Conservation (phyloP, 2,113 vertebrate species). For the Cyprinodon brontotheroides region DNA sequence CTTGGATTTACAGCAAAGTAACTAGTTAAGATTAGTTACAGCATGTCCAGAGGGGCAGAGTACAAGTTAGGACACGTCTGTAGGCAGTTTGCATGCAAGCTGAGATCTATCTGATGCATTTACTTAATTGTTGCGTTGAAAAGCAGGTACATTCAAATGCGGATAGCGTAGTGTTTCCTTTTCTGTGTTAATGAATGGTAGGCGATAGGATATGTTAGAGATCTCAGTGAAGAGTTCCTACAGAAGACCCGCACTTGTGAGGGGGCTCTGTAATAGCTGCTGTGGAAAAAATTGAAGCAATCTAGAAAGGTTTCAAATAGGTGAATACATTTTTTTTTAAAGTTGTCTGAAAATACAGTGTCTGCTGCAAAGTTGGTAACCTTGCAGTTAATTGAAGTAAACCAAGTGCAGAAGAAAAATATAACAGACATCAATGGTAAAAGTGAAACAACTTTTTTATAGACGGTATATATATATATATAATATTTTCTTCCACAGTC, state of each 20-base stretch:
- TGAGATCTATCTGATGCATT: neutral
- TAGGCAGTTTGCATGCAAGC: neutral
- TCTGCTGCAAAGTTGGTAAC: neutral
- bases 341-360: constrained; percentile 56
- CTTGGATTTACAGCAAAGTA: neutral
- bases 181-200: neutral
- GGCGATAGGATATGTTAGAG: neutral
- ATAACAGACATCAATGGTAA: neutral
- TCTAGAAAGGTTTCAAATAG: neutral
- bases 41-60: neutral
- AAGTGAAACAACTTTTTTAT: neutral
- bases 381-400: neutral
- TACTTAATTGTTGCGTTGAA: neutral
- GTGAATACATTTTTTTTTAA: constrained; percentile 46
- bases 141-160: neutral
- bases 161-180: neutral
- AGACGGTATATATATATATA: no score
- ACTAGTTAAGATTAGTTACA: neutral
- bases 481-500: no score
- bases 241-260: no score
- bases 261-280: neutral
- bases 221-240: neutral
- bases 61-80: neutral
- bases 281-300: neutral
- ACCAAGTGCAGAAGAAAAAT: neutral